Conservation (phyloP, 2,888 invertebrate species). For the Lissonota sp. region DNA sequence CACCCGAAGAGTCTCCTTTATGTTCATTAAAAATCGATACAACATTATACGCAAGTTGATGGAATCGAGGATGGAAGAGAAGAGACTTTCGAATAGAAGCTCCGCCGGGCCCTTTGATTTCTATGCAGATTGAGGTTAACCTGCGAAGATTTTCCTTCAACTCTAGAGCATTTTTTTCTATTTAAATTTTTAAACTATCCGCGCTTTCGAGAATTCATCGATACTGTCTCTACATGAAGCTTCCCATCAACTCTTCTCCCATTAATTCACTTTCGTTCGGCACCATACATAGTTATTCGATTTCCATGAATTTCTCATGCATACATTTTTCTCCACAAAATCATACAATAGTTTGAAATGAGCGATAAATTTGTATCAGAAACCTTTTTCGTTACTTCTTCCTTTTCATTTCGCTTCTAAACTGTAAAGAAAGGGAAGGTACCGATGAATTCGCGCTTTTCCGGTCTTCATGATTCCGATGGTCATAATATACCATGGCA, state of each 20-base stretch:
- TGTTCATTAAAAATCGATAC: conserved; percentile 6
- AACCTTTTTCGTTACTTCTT: no score
- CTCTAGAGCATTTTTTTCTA: not conserved
- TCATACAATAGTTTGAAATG: no score
- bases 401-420: no score
- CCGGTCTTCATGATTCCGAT: not conserved
- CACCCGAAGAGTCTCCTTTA: not conserved
- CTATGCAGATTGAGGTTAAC: no score
- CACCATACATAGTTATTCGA: not conserved
- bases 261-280: not conserved
- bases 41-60: not conserved
- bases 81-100: no score
- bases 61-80: no score
- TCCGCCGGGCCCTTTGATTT: no score
- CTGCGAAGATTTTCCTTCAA: not conserved
- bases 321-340: no score
- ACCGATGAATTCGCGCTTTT: not conserved
- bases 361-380: no score
- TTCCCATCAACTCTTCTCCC: no score
- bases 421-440: not conserved
- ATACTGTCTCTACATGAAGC: not conserved
- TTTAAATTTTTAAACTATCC: not conserved
- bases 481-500: not conserved
- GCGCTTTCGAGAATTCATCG: not conserved
- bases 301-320: not conserved